phyloP scores from a whole-genome alignment of 1,140 invertebrate species.

The Saccostrea glomerata region DNA sequence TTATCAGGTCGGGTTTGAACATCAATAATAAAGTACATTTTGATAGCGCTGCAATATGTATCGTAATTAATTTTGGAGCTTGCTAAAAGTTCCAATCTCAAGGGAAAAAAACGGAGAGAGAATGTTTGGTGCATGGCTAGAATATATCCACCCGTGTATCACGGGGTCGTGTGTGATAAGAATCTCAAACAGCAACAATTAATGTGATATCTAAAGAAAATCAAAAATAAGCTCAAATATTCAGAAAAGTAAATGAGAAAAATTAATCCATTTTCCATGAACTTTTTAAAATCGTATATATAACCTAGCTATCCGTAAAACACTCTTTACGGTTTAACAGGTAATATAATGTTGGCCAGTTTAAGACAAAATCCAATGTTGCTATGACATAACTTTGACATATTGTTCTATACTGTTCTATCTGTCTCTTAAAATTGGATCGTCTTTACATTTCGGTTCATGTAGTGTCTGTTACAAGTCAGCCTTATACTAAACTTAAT shows the following conservation, averaged over 20 bases:
- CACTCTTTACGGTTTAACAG: background rate
- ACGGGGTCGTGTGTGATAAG: no score
- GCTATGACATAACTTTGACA: slow-evolving; percentile 6
- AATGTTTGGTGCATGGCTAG: no score
- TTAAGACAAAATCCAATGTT: background rate
- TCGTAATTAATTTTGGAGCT: background rate
- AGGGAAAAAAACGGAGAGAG: no score
- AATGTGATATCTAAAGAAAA: no score
- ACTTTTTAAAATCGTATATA: no score
- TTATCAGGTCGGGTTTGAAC: background rate
- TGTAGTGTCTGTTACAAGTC: slow-evolving; percentile 6
- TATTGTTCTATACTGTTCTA: slow-evolving; percentile 20
- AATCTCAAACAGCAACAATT: background rate
- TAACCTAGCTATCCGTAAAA: no score
- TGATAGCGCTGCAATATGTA: background rate
- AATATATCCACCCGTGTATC: no score
- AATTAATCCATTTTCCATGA: no score
- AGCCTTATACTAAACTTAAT: background rate
- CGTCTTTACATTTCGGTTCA: background rate
- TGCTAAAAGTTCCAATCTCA: background rate
- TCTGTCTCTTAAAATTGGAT: slow-evolving; percentile 28
- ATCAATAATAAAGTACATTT: background rate
- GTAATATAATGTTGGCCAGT: background rate
- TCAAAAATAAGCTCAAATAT: no score
- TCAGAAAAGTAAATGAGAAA: no score